Evolutionary conservation across 2,113 vertebrate genomes (phyloP).

Genomic region (Aphyosemion australe): DNA sequence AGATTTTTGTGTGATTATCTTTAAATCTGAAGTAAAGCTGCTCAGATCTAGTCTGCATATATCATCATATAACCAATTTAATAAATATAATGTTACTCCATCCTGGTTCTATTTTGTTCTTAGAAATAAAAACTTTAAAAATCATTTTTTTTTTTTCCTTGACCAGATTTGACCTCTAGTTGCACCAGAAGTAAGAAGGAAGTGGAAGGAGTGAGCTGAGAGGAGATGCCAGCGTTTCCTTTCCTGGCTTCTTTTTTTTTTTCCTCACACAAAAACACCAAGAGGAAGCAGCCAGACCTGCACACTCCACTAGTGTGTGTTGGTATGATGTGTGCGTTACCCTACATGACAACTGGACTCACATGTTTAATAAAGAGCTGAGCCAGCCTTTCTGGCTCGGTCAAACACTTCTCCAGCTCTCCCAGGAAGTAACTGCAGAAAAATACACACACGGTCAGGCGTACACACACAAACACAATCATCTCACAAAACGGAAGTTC

Average conservation of each 20-base stretch:
- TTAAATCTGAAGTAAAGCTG: too few relatives aligned
- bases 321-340: background rate
- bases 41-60: too few relatives aligned
- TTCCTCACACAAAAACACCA: slow-evolving; percentile 43
- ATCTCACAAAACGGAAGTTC: slow-evolving; percentile 46
- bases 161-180: slow-evolving; percentile 12
- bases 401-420: slow-evolving; percentile 88
- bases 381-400: slow-evolving; percentile 88
- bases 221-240: slow-evolving; percentile 56
- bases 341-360: slow-evolving; percentile 59
- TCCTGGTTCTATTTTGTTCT: too few relatives aligned
- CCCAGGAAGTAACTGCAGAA: slow-evolving; percentile 86
- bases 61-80: too few relatives aligned
- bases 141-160: too few relatives aligned
- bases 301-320: slow-evolving; percentile 27
- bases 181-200: slow-evolving; percentile 56
- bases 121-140: too few relatives aligned
- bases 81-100: too few relatives aligned
- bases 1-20: too few relatives aligned
- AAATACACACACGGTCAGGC: slow-evolving; percentile 18
- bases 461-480: slow-evolving; percentile 19
- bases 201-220: slow-evolving; percentile 40
- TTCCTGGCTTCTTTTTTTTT: slow-evolving; percentile 36
- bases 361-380: slow-evolving; percentile 94
- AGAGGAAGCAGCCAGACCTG: slow-evolving; percentile 32